These are phyloP conservation scores for Sminthurides bifidus DNA, from an alignment of 1,140 invertebrate species.

Conservation along the genomic window DNA sequence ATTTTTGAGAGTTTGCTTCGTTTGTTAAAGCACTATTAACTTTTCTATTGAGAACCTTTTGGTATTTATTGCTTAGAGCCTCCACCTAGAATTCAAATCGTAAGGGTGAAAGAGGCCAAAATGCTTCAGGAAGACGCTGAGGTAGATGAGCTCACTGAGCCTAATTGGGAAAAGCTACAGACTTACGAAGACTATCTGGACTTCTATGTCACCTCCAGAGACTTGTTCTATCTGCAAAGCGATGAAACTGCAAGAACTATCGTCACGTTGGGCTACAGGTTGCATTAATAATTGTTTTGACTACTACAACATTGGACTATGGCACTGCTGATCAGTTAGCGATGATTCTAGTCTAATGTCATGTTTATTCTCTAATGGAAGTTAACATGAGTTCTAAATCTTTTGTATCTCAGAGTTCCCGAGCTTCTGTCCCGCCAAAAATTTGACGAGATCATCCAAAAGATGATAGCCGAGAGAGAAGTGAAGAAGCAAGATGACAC, in stretches of 20 bases:
- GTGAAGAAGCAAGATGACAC: constrained; percentile 7
- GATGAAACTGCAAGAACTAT: constrained; percentile 17
- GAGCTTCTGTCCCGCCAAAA: constrained; percentile 12
- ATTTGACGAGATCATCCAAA: constrained; percentile 8
- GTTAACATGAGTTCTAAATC: neutral
- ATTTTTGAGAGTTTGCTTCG: too few species aligned
- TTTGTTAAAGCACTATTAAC: too few species aligned
- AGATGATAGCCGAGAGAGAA: neutral
- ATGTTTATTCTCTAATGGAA: neutral
- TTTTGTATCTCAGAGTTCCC: constrained; percentile 9
- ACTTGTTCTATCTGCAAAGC: constrained; percentile 20
- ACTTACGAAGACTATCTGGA: constrained; percentile 23
- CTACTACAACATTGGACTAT: neutral
- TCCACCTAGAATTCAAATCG: too few species aligned
- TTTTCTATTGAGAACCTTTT: too few species aligned
- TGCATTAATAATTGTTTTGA: neutral
- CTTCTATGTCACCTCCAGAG: constrained; percentile 15
- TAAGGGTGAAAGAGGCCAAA: neutral
- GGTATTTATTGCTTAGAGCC: too few species aligned
- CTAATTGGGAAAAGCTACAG: constrained; percentile 11
- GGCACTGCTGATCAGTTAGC: neutral
- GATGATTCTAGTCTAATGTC: neutral
- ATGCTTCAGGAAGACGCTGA: neutral
- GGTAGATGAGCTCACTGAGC: neutral
- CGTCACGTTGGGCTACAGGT: constrained; percentile 19